phyloP scores from a whole-genome alignment of 2,113 vertebrate genomes.

The Progne subis region DNA sequence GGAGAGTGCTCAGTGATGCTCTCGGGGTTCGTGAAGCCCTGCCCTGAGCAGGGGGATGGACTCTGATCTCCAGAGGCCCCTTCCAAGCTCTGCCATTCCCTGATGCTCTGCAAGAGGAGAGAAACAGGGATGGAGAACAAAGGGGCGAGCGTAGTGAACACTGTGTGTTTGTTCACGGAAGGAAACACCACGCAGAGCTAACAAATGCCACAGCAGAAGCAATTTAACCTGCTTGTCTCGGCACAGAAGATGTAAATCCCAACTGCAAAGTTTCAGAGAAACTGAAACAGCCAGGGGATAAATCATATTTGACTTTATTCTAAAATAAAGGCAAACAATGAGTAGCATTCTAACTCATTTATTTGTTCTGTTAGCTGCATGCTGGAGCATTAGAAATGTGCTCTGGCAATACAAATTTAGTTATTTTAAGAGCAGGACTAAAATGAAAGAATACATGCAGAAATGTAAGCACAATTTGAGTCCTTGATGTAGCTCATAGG shows the following conservation, averaged over 20 bases:
- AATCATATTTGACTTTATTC: neutral
- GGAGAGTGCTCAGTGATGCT: neutral
- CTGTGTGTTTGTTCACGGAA: neutral
- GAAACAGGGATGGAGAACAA: neutral
- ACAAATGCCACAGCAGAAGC: neutral
- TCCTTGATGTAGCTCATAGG: neutral
- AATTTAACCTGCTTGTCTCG: neutral
- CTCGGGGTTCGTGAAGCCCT: neutral
- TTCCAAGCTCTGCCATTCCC: neutral
- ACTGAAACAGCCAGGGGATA: neutral
- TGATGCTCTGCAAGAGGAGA: neutral
- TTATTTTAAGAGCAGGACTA: neutral
- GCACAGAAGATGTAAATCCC: neutral
- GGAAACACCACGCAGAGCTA: neutral
- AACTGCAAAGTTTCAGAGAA: neutral
- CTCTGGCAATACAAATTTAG: neutral
- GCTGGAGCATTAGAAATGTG: neutral
- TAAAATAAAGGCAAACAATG: neutral
- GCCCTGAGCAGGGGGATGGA: neutral
- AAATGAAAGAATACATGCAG: neutral
- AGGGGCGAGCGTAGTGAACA: neutral
- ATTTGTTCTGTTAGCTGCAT: neutral
- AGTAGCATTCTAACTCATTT: neutral
- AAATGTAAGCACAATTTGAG: neutral
- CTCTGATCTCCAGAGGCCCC: neutral